A percentile compares a stretch with the other conserved stretches of the same genome.
These are phyloP conservation scores for Myotis planiceps DNA, from an alignment of 2,797 vertebrate genomes.

Conservation along the genomic window DNA sequence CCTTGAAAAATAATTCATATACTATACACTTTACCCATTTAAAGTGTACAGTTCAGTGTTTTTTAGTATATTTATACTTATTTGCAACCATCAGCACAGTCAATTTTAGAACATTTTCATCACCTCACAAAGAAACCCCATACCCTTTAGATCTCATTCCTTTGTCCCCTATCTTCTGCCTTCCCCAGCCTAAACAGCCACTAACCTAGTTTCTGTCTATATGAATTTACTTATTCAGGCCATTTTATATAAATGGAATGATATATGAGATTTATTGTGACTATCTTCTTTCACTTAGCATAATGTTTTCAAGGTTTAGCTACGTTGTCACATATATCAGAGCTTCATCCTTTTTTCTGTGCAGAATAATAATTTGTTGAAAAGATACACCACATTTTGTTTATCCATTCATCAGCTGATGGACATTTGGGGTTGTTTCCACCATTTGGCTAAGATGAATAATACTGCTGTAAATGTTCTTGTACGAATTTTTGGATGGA, in stretches of 20 bases:
- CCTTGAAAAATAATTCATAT: neutral
- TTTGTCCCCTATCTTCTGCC: neutral
- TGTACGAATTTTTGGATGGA: neutral
- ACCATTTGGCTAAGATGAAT: neutral
- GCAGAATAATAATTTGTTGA: neutral
- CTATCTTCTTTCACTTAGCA: neutral
- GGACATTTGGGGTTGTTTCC: neutral
- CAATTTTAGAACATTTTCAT: neutral
- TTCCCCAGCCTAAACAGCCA: neutral
- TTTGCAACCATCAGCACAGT: neutral
- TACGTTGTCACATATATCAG: neutral
- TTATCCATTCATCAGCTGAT: neutral
- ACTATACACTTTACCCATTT: neutral
- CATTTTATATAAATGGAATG: neutral
- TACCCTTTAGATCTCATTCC: neutral
- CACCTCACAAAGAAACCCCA: neutral
- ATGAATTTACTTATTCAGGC: neutral
- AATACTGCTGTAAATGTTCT: neutral
- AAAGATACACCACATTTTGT: neutral
- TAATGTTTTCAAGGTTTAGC: neutral
- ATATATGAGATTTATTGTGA: neutral
- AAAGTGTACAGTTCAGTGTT: neutral
- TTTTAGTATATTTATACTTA: neutral
- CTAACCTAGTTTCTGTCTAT: neutral
- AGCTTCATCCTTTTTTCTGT: neutral